These are phyloP conservation scores for Lepidostoma basale DNA, from an alignment of 1,140 invertebrate species.

Conservation along the genomic window DNA sequence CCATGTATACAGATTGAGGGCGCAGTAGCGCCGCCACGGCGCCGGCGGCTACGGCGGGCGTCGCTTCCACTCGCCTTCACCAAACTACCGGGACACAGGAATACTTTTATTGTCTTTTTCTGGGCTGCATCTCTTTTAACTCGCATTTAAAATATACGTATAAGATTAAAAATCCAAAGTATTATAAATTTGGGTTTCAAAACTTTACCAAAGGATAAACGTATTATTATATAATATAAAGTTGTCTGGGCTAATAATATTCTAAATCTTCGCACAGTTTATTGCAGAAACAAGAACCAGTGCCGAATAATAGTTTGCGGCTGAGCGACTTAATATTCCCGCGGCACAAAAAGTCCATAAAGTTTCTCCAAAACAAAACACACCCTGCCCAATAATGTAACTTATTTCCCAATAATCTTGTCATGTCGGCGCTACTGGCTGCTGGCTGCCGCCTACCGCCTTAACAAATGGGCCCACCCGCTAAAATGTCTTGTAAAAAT, in stretches of 20 bases:
- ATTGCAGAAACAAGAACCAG: constrained; percentile 1
- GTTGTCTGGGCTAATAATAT: no score
- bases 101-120: no score
- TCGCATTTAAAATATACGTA: no score
- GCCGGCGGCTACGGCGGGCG: constrained; percentile 2
- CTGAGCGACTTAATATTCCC: constrained; percentile 42
- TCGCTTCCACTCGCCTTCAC: background rate
- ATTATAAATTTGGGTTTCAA: no score
- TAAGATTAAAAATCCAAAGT: no score
- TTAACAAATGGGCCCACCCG: constrained; percentile 42
- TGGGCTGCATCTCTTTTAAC: no score
- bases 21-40: background rate
- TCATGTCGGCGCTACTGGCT: constrained; percentile 43
- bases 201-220: no score
- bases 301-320: constrained; percentile 17
- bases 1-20: constrained; percentile 17
- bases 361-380: constrained; percentile 40
- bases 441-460: background rate
- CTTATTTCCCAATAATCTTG: constrained; percentile 47
- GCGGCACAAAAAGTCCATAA: constrained; percentile 44
- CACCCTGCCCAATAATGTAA: constrained; percentile 44
- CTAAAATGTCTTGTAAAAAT: constrained; percentile 46
- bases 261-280: background rate
- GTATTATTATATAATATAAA: no score
- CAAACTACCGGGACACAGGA: no score